These are phyloP conservation scores for Myotis findleyi DNA, from an alignment of 2,797 vertebrate genomes.

Conservation along the genomic window DNA sequence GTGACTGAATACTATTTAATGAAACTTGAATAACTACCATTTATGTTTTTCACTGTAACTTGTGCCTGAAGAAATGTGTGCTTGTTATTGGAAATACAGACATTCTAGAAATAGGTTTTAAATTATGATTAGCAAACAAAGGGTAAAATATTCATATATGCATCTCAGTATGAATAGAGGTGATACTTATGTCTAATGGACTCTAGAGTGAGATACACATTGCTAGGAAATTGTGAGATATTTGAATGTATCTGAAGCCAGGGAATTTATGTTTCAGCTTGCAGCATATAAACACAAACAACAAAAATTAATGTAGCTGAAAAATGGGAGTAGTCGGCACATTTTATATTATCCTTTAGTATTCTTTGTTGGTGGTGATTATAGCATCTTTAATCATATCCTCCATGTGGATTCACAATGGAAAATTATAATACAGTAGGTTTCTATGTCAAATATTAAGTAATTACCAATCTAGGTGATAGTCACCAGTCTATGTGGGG, in stretches of 20 bases:
- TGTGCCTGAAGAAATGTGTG: neutral
- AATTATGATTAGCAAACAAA: neutral
- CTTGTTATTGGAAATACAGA: neutral
- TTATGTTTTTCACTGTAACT: neutral
- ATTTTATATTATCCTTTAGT: neutral
- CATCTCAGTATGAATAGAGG: neutral
- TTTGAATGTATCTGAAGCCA: neutral
- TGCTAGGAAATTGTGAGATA: neutral
- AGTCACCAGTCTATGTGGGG: neutral
- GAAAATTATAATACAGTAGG: neutral
- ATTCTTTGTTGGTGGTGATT: neutral
- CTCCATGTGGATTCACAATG: neutral
- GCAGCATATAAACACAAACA: neutral
- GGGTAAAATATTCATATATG: neutral
- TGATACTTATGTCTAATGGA: neutral
- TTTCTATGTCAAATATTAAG: slow-evolving; percentile 20
- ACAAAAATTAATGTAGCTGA: neutral
- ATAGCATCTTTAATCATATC: neutral
- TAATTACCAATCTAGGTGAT: neutral
- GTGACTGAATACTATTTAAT: neutral
- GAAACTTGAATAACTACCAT: neutral
- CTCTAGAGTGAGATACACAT: neutral
- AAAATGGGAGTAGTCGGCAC: neutral
- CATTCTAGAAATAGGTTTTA: neutral
- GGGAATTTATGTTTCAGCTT: neutral